phyloP scores from a whole-genome alignment of 2,113 vertebrate species.

The Pampusana beccarii region DNA sequence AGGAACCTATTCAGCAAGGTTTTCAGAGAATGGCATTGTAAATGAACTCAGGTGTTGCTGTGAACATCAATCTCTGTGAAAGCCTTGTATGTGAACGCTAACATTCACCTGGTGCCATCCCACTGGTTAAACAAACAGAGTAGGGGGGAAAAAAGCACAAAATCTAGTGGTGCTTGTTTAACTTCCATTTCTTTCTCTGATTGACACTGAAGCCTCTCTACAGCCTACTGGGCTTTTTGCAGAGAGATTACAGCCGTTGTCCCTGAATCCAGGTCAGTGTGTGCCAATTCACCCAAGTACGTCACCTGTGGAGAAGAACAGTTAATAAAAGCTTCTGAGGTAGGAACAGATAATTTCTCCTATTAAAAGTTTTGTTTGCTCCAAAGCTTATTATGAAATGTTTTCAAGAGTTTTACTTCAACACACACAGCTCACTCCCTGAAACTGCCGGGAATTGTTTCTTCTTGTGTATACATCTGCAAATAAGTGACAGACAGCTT shows the following conservation, averaged over 20 bases:
- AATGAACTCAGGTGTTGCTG: not conserved
- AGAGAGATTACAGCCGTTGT: not conserved
- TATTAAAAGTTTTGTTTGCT: conserved; percentile 27
- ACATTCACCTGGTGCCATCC: conserved; percentile 43
- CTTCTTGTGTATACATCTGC: not conserved
- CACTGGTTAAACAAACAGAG: conserved; percentile 42
- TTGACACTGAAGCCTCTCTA: not conserved
- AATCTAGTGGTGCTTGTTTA: not conserved
- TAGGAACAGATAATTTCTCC: not conserved
- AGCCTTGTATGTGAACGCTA: not conserved
- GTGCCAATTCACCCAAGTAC: not conserved
- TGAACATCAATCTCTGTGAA: not conserved
- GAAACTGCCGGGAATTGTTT: not conserved
- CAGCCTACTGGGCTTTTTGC: not conserved
- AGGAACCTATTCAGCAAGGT: not conserved
- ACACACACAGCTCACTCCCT: not conserved
- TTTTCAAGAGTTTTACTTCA: not conserved
- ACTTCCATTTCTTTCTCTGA: conserved; percentile 12
- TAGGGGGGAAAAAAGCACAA: not conserved
- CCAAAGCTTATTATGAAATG: not conserved
- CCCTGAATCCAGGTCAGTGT: not conserved
- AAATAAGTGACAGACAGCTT: conserved; percentile 18
- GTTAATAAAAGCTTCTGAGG: not conserved
- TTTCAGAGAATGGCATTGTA: not conserved
- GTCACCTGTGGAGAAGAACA: not conserved